Base-by-base conservation (phyloP, 2,888 invertebrate genomes). In the Scrobipalpa atriplicella region DNA sequence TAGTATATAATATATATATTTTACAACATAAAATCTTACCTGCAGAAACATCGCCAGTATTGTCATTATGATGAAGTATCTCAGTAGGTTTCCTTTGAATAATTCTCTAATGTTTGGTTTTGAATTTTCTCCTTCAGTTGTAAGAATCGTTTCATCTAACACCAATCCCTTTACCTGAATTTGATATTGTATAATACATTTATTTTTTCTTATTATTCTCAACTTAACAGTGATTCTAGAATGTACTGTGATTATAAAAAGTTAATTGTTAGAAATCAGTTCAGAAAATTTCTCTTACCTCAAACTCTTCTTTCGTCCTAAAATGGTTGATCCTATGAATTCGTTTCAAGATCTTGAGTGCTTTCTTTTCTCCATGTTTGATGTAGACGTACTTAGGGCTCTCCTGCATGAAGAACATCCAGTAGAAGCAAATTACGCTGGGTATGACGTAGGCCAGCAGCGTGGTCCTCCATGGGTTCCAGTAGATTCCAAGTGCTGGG, bases 381-480 rank as follows among this genome's bases (percentile, higher is more conserved):
- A 94, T 87, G 56, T 95, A 89, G 41, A 94, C 85, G 78, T 95
- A 97, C 81, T 96, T 96, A 0, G 97, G 97, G 72, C 96, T 97
- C 83, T 97, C 97, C 0, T 96, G 95, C 77, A 95, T 89, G 67
- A 89, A 89, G 41, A 87, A 83, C n/a, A 95, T 79, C 71, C 94
- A 93, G 0, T 94, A n/a, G 0, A 94, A 93, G 0, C 95, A 93
- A 1, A 95, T 62, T 0, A 96, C 68, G 66, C 95, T 93, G 0
- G 97, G 94, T 0, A 94, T n/a, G 0, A 94, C 94, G 77, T 96
- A 94, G 0, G 95, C 78, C 1, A 95, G 83, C n/a, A 96, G 78
- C 70, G 96, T 93, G 1, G 96, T 78, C n/a, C 97, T 90, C 97
- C 97, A 97, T 0, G 96, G 95, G 76, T 94, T 94, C 79, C 94